Evolutionary conservation across 2,113 vertebrate species (phyloP).

Genomic region (Neolamprologus sp.): DNA sequence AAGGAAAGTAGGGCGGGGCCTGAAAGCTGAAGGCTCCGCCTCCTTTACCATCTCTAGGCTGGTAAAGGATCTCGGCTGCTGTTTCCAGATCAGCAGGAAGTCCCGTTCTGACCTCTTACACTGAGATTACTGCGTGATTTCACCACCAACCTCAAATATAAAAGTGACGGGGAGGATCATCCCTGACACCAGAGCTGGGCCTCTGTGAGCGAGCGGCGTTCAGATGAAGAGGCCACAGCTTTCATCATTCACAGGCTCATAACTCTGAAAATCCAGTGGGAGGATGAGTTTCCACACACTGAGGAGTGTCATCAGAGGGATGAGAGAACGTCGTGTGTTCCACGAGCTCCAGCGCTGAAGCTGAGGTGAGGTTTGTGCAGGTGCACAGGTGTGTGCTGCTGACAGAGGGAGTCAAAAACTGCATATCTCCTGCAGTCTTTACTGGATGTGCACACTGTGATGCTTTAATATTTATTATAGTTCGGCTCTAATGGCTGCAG

Average conservation of each 20-base stretch:
- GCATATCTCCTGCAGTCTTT: not conserved
- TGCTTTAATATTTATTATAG: not conserved
- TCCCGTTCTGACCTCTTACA: not conserved
- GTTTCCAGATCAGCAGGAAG: not conserved
- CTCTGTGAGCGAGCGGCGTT: not conserved
- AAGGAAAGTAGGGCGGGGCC: not conserved
- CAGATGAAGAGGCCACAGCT: not conserved
- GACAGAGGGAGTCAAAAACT: not conserved
- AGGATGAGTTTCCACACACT: not conserved
- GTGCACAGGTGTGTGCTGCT: not conserved
- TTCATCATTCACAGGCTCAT: not conserved
- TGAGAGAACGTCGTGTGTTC: not conserved
- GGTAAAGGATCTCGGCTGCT: not conserved
- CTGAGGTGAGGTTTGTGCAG: not conserved
- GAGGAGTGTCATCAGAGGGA: not conserved
- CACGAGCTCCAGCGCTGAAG: accelerated
- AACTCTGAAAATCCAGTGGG: not conserved
- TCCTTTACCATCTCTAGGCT: not conserved
- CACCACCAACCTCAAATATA: not conserved
- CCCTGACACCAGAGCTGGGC: accelerated
- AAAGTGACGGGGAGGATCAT: not conserved
- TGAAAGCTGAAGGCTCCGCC: not conserved
- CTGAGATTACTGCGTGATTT: not conserved
- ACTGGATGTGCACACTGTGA: not conserved
- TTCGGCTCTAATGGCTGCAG: not conserved